phyloP scores from a whole-genome alignment of 2,888 invertebrate species.

The Acheta domesticus region DNA sequence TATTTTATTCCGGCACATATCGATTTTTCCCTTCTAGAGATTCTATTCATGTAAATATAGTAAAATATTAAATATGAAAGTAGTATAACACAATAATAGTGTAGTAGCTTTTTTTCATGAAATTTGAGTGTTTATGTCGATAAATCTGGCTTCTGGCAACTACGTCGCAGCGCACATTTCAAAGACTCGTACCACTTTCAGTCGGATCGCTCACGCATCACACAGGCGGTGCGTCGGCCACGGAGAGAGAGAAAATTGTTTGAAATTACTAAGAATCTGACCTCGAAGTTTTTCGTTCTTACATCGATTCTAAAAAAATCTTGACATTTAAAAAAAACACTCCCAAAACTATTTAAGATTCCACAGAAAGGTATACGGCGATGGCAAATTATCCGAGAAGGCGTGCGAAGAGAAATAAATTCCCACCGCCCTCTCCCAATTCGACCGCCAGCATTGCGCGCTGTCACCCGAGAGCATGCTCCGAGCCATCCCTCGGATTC shows the following conservation, averaged over 20 bases:
- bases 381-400: not conserved
- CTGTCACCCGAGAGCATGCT: not conserved
- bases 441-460: not conserved
- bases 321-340: not conserved
- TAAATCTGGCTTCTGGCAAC: no score
- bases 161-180: no score
- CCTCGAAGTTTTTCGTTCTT: not conserved
- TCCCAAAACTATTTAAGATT: not conserved
- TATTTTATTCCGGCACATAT: no score
- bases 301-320: not conserved
- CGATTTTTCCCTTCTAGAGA: no score
- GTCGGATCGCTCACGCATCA: no score
- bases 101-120: no score
- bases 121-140: no score
- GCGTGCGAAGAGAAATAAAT: conserved; percentile 1
- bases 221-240: no score
- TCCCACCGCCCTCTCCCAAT: not conserved
- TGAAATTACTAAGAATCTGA: not conserved
- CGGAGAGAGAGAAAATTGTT: not conserved
- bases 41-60: no score
- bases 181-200: no score
- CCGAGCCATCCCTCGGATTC: not conserved
- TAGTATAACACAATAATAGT: no score
- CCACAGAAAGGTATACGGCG: not conserved
- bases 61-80: no score